Percentiles rank a stretch among this genome's conserved stretches.
phyloP scores from a whole-genome alignment of 2,888 invertebrate genomes.

The Leucania comma region DNA sequence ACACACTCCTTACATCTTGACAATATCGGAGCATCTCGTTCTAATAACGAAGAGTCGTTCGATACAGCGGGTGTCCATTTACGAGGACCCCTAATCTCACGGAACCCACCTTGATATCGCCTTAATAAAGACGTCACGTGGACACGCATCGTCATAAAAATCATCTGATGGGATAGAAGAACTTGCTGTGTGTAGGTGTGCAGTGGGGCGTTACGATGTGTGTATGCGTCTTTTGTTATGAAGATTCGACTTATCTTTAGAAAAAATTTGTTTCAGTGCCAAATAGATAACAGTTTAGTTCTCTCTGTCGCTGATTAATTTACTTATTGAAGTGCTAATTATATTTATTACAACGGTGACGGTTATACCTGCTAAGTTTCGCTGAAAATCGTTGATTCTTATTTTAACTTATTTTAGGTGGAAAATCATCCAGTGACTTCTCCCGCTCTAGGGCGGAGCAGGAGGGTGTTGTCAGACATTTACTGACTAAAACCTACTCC shows the following conservation, averaged over 20 bases:
- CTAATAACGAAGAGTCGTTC: slow-evolving; percentile 66
- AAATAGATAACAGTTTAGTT: not conserved
- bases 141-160: slow-evolving; percentile 72
- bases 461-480: too few species aligned
- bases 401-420: too few species aligned
- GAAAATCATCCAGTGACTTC: too few species aligned
- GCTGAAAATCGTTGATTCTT: not conserved
- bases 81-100: slow-evolving; percentile 79
- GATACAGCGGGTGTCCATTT: slow-evolving; percentile 81
- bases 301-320: not conserved
- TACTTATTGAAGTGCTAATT: too few species aligned
- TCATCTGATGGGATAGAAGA: slow-evolving; percentile 67
- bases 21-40: slow-evolving; percentile 50
- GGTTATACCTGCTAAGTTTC: not conserved
- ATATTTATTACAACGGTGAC: too few species aligned
- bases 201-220: not conserved
- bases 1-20: slow-evolving; percentile 13
- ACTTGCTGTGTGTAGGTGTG: slow-evolving; percentile 15
- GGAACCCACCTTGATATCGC: slow-evolving; percentile 77
- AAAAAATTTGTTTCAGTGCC: not conserved
- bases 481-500: too few species aligned
- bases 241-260: slow-evolving; percentile 2
- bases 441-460: too few species aligned
- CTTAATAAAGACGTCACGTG: slow-evolving; percentile 83
- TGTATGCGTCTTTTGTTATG: slow-evolving; percentile 7